These are phyloP conservation scores for Rhinophrynus dorsalis DNA, from an alignment of 2,797 vertebrate genomes.

Conservation along the genomic window DNA sequence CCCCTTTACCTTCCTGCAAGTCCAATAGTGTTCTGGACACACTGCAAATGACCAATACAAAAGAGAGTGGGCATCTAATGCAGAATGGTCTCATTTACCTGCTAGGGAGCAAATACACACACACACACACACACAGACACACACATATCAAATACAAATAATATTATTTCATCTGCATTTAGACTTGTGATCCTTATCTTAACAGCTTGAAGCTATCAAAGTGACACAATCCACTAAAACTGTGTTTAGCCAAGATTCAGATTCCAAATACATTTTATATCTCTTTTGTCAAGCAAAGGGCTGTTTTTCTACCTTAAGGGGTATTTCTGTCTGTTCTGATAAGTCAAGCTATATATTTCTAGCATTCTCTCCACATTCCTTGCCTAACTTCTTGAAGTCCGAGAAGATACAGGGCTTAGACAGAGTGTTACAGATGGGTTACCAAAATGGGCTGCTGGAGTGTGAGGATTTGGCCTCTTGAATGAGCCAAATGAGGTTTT, in stretches of 20 bases:
- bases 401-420: constrained; percentile 29
- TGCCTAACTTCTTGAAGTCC: constrained; percentile 33
- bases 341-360: constrained; percentile 28
- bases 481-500: constrained; percentile 51
- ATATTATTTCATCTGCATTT: constrained; percentile 32
- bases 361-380: constrained; percentile 15
- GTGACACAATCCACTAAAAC: constrained; percentile 38
- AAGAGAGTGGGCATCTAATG: too few relatives aligned
- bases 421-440: constrained; percentile 11
- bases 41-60: too few relatives aligned
- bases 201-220: constrained; percentile 45
- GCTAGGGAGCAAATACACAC: too few relatives aligned
- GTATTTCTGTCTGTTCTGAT: constrained; percentile 33
- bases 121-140: too few relatives aligned
- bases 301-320: constrained; percentile 38
- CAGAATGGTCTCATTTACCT: too few relatives aligned
- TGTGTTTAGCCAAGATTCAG: constrained; percentile 34
- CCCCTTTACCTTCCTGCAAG: too few relatives aligned
- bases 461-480: constrained; percentile 54
- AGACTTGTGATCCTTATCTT: constrained; percentile 23
- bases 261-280: constrained; percentile 27
- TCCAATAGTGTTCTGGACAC: too few relatives aligned
- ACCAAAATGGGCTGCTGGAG: constrained; percentile 39
- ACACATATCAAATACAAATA: too few relatives aligned
- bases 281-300: constrained; percentile 29